Conservation (phyloP, 2,888 invertebrate species). For the Troides helena region DNA sequence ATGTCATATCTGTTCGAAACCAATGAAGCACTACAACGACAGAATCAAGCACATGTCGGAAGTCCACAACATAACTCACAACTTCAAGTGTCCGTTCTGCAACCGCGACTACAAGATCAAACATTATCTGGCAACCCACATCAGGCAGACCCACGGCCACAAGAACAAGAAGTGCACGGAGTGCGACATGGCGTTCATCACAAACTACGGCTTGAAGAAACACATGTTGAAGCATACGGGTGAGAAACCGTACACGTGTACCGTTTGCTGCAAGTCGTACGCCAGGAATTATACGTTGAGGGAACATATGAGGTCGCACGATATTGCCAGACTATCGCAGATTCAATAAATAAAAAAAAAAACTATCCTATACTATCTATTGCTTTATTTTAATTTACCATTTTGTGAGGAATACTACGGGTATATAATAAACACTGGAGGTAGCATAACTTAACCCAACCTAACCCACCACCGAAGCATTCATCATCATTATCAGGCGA, state of each 20-base stretch:
- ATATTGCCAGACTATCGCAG: slow-evolving; percentile 7
- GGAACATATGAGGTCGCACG: slow-evolving; percentile 63
- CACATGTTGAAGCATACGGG: slow-evolving; percentile 63
- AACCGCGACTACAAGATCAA: slow-evolving; percentile 62
- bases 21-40: slow-evolving; percentile 71
- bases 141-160: slow-evolving; percentile 67
- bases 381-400: too few species aligned
- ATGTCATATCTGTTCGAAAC: slow-evolving; percentile 65
- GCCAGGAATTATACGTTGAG: slow-evolving; percentile 61
- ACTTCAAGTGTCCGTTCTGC: slow-evolving; percentile 62
- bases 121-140: slow-evolving; percentile 68
- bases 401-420: too few species aligned
- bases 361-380: too few species aligned
- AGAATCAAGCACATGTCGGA: slow-evolving; percentile 71
- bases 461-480: too few species aligned
- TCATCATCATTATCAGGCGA: too few species aligned
- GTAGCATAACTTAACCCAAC: too few species aligned
- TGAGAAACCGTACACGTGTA: slow-evolving; percentile 58
- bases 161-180: slow-evolving; percentile 70
- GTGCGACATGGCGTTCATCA: slow-evolving; percentile 73
- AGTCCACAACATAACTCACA: slow-evolving; percentile 62
- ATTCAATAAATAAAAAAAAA: too few species aligned
- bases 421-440: too few species aligned
- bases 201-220: slow-evolving; percentile 55
- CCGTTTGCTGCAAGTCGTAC: slow-evolving; percentile 65